phyloP scores from a whole-genome alignment of 2,113 vertebrate species.

The Solea senegalensis region DNA sequence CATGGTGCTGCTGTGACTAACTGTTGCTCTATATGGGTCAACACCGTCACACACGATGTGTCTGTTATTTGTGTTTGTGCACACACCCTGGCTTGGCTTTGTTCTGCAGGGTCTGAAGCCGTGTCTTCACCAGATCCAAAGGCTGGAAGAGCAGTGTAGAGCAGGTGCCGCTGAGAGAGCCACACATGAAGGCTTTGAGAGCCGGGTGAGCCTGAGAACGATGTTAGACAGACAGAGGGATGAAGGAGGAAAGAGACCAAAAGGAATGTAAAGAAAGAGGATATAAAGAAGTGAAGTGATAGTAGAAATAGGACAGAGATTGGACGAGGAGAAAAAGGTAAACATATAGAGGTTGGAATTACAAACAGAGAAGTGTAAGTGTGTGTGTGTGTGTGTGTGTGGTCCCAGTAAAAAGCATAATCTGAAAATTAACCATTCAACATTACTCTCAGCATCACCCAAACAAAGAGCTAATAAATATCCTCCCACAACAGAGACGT shows the following conservation, averaged over 20 bases:
- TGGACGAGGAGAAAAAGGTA: background rate
- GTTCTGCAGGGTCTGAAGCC: constrained; percentile 89
- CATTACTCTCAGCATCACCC: too few relatives aligned
- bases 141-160: constrained; percentile 97
- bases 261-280: background rate
- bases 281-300: background rate
- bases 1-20: constrained; percentile 49
- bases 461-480: background rate
- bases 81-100: constrained; percentile 76
- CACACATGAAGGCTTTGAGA: constrained; percentile 95
- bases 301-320: background rate
- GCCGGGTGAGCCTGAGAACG: constrained; percentile 88
- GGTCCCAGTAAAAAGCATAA: constrained; percentile 6
- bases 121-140: constrained; percentile 94
- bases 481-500: background rate
- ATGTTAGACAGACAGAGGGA: background rate
- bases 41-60: background rate
- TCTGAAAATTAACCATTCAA: background rate
- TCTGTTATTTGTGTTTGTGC: background rate
- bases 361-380: background rate
- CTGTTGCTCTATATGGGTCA: constrained; percentile 37
- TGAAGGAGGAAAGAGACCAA: constrained; percentile 1
- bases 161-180: constrained; percentile 95
- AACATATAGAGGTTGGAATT: background rate
- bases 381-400: too few relatives aligned